Evolutionary conservation across 2,888 invertebrate species (phyloP).

Genomic region (Clistopyga incitator): DNA sequence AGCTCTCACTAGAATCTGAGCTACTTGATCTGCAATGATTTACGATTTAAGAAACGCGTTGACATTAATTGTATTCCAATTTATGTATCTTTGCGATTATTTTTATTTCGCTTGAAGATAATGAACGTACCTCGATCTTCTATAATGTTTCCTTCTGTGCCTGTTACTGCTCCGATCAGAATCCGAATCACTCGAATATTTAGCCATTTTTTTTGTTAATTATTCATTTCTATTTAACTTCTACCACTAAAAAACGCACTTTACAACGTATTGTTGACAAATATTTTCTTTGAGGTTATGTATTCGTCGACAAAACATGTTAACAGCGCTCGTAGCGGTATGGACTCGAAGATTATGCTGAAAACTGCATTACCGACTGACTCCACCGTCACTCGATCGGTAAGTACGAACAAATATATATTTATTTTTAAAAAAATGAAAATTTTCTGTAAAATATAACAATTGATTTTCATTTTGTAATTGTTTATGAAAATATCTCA

Average conservation of each 20-base stretch:
- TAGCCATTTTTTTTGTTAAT: constrained; percentile 74
- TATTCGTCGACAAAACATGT: neutral
- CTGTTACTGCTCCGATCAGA: constrained; percentile 78
- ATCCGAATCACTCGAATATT: constrained; percentile 82
- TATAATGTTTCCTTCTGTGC: constrained; percentile 77
- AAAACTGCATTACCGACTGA: constrained; percentile 18
- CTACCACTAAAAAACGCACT: neutral
- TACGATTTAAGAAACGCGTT: neutral
- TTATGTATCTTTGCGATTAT: neutral
- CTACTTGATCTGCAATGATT: constrained; percentile 76
- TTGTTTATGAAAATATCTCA: no score
- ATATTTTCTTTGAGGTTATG: constrained; percentile 14
- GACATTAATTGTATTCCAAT: neutral
- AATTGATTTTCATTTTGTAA: no score
- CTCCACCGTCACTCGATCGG: neutral
- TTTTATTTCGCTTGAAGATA: neutral
- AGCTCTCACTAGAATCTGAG: constrained; percentile 79
- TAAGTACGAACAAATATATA: neutral
- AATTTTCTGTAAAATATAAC: no score
- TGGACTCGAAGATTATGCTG: neutral
- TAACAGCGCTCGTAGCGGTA: neutral
- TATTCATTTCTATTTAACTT: neutral
- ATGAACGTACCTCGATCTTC: constrained; percentile 72
- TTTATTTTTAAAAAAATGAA: no score
- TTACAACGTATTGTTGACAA: neutral